phyloP scores from a whole-genome alignment of 2,113 vertebrate genomes.

The Anoplopoma fimbria region DNA sequence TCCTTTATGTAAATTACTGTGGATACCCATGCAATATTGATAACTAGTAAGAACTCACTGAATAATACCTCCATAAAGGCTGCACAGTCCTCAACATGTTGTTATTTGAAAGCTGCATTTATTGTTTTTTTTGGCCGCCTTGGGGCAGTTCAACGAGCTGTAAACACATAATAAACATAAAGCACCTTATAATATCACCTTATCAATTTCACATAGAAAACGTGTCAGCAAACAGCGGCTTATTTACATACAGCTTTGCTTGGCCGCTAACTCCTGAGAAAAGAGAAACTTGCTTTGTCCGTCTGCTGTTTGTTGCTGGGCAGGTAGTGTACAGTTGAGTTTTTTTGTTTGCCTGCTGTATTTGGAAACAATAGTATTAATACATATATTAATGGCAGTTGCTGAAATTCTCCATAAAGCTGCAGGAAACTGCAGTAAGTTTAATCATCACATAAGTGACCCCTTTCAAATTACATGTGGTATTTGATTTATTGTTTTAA shows the following conservation, averaged over 20 bases:
- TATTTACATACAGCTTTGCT: background rate
- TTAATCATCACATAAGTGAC: background rate
- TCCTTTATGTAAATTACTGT: background rate
- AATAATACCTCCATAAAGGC: background rate
- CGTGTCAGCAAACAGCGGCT: background rate
- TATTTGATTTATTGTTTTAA: background rate
- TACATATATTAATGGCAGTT: background rate
- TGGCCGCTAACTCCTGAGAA: background rate
- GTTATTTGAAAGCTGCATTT: background rate
- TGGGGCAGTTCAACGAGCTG: background rate
- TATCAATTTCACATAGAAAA: background rate
- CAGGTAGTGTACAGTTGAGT: background rate
- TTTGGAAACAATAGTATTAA: background rate
- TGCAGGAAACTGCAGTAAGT: background rate
- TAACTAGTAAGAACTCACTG: background rate
- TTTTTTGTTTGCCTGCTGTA: background rate
- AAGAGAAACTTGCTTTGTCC: background rate
- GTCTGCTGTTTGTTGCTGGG: background rate
- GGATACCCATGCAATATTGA: background rate
- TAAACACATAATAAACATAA: conserved; percentile 1
- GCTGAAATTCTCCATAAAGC: background rate
- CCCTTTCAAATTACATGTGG: background rate
- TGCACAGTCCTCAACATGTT: background rate
- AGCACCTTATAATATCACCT: background rate
- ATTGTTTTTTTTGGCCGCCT: background rate